Evolutionary conservation across 2,888 invertebrate genomes (phyloP), one percentile per base, ranked within the genome.

Genomic region (Aphodius granarius): DNA sequence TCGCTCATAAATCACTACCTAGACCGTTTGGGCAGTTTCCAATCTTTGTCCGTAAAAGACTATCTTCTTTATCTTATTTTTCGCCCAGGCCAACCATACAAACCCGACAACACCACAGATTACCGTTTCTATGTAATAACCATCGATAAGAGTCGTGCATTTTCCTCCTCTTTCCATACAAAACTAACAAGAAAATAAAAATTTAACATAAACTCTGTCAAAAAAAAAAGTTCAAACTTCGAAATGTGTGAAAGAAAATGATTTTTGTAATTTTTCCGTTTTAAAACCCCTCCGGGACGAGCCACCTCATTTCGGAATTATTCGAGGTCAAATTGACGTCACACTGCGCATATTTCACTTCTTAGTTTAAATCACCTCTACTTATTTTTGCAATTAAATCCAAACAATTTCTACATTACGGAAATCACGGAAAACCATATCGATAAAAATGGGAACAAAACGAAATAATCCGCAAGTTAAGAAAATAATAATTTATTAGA

Each of bases 41-140:
- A 94, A 4, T 91, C 89, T 16, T 90, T 87, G 16, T 91, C 87
- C 0, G 93, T 92, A 75, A 94, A 86, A 43, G 90, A 87, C 83
- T 97, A 97, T 87, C 78, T 90, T 87, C 72, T 89, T 88, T 73
- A 97, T 93, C 86, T 92, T 93, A 73, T 90, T 91, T 73, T 90
- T 89, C 17, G 94, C 94, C 92, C 94, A 94, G 65, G 89, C 87
- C 2, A 96, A 88, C 98, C 98, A 98, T 0, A 94, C 74, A 78
- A 95, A 90, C 1, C 98, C 98, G 73, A 96, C 89, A 0, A 93
- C 85, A 0, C 94, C 88, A 84, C 97, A 97, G 5, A 96, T 85
- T 0, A 90, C 84, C 0, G 94, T 93, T 87, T 97, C 96, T 78
- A 98, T 90, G 86, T 97, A 98, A 87, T 94, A 98, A 0, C 98